Evolutionary conservation across 2,113 vertebrate species (phyloP), one percentile per base, ranked within the genome.

Genomic region (Platycercus adscitus): DNA sequence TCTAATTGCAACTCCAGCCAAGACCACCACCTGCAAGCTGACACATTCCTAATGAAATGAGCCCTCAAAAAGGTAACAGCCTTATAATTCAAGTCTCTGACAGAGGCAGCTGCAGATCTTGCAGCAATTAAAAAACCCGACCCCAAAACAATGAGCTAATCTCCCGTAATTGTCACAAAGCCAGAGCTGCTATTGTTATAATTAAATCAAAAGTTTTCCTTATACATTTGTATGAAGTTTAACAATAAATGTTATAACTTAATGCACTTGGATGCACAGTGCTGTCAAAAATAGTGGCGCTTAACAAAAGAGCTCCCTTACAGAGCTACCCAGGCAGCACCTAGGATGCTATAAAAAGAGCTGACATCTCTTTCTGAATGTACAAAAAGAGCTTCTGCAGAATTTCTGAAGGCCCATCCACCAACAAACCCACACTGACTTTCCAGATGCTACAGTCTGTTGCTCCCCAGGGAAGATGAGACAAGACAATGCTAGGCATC

Each of bases 191-290:
- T 81, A 52, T 17, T 56, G 60, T 79, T 33, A 9, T 5, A 16
- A 35, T 73, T 72, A 20, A 76, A 77, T 61, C 10, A 61, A 4
- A 66, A n/a, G 19, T 52, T 49, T 85, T 50, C 25, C 46, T 41
- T 50, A 24, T 3, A 7, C 20, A 63, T 66, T 56, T 80, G 41
- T 50, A 73, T 0, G 0, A 73, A 21, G 31, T 15, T 75, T 33
- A 73, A 52, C 43, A 55, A n/a, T 28, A 91, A 47, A 68, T 68
- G 23, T 29, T 93, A 5, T 26, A 18, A 41, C 53, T 49, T 44
- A 66, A 61, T 17, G 7, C 12, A 11, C 53, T 75, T 89, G 55
- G 31, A 41, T 26, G 50, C 41, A 81, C 12, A 20, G 14, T 58
- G 65, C 11, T 71, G 15, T 49, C 64, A 87, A 66, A 78, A 85